These are phyloP conservation scores for Babyrousa celebensis DNA, from an alignment of 2,797 vertebrate species.

Conservation along the genomic window DNA sequence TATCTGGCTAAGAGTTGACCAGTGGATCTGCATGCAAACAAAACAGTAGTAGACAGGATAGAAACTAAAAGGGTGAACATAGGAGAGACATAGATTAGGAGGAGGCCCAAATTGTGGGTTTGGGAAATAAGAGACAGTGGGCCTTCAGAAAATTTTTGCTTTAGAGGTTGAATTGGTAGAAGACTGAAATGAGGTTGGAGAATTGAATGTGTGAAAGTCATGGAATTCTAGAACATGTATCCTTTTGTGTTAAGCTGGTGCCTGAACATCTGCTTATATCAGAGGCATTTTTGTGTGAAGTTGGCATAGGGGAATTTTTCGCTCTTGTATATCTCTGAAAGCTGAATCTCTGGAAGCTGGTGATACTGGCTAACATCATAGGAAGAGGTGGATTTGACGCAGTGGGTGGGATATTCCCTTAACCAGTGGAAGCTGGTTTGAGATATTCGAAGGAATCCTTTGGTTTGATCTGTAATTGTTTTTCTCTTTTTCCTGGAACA, in stretches of 20 bases:
- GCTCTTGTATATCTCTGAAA: background rate
- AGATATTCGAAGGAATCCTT: constrained; percentile 34
- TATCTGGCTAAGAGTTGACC: constrained; percentile 48
- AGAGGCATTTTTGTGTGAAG: constrained; percentile 15
- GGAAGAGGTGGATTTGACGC: background rate
- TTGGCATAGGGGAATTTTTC: constrained; percentile 38
- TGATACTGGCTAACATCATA: background rate
- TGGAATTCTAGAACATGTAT: background rate
- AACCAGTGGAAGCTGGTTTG: constrained; percentile 36
- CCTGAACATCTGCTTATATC: background rate
- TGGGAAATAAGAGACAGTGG: background rate
- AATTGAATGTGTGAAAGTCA: background rate
- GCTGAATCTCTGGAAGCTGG: background rate
- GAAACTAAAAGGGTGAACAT: background rate
- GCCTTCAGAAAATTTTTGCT: constrained; percentile 23
- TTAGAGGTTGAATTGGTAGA: background rate
- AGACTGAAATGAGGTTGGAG: background rate
- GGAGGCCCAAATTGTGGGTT: background rate
- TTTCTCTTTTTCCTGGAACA: constrained; percentile 29
- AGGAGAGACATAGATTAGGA: background rate
- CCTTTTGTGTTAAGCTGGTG: background rate
- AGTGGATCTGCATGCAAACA: background rate
- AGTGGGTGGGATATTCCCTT: background rate
- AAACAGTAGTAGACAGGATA: background rate
- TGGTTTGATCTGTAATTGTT: constrained; percentile 30